phyloP scores from a whole-genome alignment of 2,888 invertebrate genomes.

The Electrophaes corylata region DNA sequence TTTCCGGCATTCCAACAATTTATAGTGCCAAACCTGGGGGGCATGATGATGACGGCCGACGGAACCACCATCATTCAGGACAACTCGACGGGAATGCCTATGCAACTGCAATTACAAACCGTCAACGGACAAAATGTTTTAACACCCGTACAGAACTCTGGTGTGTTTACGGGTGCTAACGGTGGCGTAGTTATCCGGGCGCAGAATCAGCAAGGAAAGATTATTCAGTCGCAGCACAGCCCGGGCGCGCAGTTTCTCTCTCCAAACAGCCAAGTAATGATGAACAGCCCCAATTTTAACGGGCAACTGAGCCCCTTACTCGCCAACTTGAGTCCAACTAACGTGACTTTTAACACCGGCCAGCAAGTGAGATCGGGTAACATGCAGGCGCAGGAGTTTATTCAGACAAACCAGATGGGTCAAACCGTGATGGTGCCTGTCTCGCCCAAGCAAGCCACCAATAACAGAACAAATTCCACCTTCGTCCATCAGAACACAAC shows the following conservation, averaged over 20 bases:
- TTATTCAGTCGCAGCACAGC: slow-evolving; percentile 87
- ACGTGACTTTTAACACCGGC: slow-evolving; percentile 85
- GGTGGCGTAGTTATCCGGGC: slow-evolving; percentile 92
- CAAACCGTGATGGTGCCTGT: slow-evolving; percentile 90
- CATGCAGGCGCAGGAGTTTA: slow-evolving; percentile 88
- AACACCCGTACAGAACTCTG: slow-evolving; percentile 88
- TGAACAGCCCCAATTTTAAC: slow-evolving; percentile 88
- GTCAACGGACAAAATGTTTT: slow-evolving; percentile 91
- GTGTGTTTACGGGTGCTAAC: slow-evolving; percentile 86
- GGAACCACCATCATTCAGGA: slow-evolving; percentile 91
- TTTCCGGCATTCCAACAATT: slow-evolving; percentile 93
- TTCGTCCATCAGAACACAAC: slow-evolving; percentile 94
- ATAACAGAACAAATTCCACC: slow-evolving; percentile 86
- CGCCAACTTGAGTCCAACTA: slow-evolving; percentile 89
- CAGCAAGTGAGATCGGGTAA: slow-evolving; percentile 81
- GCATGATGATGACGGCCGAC: slow-evolving; percentile 93
- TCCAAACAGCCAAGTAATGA: slow-evolving; percentile 90
- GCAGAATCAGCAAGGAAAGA: slow-evolving; percentile 89
- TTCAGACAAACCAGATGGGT: slow-evolving; percentile 88
- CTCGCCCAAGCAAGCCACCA: slow-evolving; percentile 84
- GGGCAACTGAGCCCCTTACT: slow-evolving; percentile 92
- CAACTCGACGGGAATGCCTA: slow-evolving; percentile 86
- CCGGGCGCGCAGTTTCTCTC: slow-evolving; percentile 89
- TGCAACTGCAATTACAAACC: slow-evolving; percentile 91
- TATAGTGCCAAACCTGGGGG: slow-evolving; percentile 91